These are phyloP conservation scores for Tachystola acroxantha DNA, from an alignment of 2,888 invertebrate genomes.

Conservation along the genomic window DNA sequence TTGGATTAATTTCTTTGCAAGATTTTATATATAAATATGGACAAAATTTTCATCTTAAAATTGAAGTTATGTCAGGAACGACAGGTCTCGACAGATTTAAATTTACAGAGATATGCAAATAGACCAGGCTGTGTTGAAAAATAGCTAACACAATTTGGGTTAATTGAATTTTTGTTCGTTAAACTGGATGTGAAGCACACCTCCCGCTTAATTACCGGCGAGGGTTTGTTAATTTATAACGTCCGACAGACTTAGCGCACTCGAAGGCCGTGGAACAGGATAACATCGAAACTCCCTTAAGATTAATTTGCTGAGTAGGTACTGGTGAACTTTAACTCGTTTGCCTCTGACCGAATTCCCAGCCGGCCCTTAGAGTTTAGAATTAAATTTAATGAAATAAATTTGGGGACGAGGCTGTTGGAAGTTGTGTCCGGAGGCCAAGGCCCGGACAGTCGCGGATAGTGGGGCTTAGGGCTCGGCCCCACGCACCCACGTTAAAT, in stretches of 20 bases:
- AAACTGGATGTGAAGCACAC: conserved; percentile 65
- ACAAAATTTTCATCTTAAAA: conserved; percentile 19
- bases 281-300: conserved; percentile 75
- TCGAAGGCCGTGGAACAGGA: conserved; percentile 55
- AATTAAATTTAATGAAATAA: conserved; percentile 76
- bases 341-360: conserved; percentile 71
- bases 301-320: conserved; percentile 72
- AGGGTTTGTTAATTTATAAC: conserved; percentile 74
- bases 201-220: conserved; percentile 66
- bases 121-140: conserved; percentile 47
- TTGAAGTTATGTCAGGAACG: conserved; percentile 27
- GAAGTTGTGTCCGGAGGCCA: conserved; percentile 32
- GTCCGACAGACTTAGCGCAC: conserved; percentile 59
- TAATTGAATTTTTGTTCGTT: conserved; percentile 72
- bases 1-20: conserved; percentile 9
- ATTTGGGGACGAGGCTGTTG: conserved; percentile 59
- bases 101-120: conserved; percentile 53
- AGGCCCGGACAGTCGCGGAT: background rate
- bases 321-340: conserved; percentile 71
- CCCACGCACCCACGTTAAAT: conserved; percentile 22
- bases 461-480: background rate
- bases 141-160: conserved; percentile 60
- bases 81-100: conserved; percentile 38
- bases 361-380: conserved; percentile 60
- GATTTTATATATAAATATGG: conserved; percentile 31